These are phyloP conservation scores for Sebastiscus tertius DNA, from an alignment of 2,797 vertebrate genomes.

Conservation along the genomic window DNA sequence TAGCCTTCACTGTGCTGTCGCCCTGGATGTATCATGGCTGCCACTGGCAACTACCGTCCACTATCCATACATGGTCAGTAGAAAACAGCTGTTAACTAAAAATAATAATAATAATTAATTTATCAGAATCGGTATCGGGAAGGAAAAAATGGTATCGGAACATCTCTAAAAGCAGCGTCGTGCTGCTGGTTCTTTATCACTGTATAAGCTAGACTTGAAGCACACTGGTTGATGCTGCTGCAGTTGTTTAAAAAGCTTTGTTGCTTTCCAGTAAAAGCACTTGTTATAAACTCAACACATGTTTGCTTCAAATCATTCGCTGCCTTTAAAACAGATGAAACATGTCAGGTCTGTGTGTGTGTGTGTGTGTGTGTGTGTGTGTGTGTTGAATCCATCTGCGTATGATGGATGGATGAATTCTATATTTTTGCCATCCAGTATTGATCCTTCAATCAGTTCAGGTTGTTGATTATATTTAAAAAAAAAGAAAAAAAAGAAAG, in stretches of 20 bases:
- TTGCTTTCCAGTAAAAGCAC: slow-evolving; percentile 10
- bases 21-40: too few relatives aligned
- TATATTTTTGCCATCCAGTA: slow-evolving; percentile 71
- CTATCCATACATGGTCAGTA: too few relatives aligned
- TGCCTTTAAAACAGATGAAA: slow-evolving; percentile 52
- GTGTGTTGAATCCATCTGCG: slow-evolving; percentile 41
- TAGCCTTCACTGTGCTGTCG: too few relatives aligned
- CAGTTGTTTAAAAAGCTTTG: background rate
- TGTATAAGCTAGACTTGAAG: slow-evolving; percentile 50
- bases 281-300: background rate
- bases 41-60: too few relatives aligned
- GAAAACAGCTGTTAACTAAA: too few relatives aligned
- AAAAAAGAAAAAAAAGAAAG: slow-evolving; percentile 10
- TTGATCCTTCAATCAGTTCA: slow-evolving; percentile 52
- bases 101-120: too few relatives aligned
- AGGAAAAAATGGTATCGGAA: too few relatives aligned
- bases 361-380: slow-evolving; percentile 41
- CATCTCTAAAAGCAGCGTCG: background rate
- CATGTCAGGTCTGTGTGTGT: slow-evolving; percentile 28
- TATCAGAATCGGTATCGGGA: too few relatives aligned
- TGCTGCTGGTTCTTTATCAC: slow-evolving; percentile 36
- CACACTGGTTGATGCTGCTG: slow-evolving; percentile 30
- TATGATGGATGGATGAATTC: slow-evolving; percentile 37
- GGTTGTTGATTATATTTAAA: slow-evolving; percentile 51
- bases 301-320: slow-evolving; percentile 33